Percentiles rank a stretch among this genome's conserved stretches.
Evolutionary conservation across 2,113 vertebrate species (phyloP).

Genomic region (Tricholaema leucomelas): DNA sequence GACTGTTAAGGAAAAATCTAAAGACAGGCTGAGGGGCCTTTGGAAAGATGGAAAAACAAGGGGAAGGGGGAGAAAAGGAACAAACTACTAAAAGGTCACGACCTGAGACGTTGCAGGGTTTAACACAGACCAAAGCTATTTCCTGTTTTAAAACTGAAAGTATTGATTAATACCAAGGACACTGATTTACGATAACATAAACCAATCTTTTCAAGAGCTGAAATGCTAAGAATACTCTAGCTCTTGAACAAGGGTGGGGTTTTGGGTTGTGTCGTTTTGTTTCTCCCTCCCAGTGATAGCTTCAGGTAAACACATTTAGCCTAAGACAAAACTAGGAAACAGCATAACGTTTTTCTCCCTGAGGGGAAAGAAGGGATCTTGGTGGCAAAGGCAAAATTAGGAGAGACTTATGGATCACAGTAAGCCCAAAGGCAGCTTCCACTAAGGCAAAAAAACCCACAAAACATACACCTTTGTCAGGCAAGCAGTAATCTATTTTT

Average conservation of each 20-base stretch:
- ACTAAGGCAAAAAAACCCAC: neutral
- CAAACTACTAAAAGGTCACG: slow-evolving; percentile 46
- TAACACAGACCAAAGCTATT: slow-evolving; percentile 68
- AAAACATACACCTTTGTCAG: neutral
- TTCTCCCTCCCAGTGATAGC: neutral
- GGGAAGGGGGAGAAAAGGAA: neutral
- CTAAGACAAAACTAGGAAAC: neutral
- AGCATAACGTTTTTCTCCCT: neutral
- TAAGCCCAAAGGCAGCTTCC: neutral
- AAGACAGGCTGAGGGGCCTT: neutral
- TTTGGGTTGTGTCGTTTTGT: neutral
- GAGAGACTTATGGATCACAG: neutral
- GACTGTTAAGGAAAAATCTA: neutral
- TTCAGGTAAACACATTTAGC: neutral
- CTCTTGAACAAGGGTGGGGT: neutral
- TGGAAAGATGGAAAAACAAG: neutral
- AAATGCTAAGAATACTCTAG: slow-evolving; percentile 2
- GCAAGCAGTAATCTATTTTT: neutral
- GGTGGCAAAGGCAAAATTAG: neutral
- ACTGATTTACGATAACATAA: slow-evolving; percentile 31
- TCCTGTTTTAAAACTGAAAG: slow-evolving; percentile 63
- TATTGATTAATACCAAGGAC: slow-evolving; percentile 57
- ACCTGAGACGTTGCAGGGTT: slow-evolving; percentile 24
- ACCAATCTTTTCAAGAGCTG: neutral
- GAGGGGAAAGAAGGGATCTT: neutral